phyloP scores from a whole-genome alignment of 2,113 vertebrate genomes.

The Asarcornis scutulata region DNA sequence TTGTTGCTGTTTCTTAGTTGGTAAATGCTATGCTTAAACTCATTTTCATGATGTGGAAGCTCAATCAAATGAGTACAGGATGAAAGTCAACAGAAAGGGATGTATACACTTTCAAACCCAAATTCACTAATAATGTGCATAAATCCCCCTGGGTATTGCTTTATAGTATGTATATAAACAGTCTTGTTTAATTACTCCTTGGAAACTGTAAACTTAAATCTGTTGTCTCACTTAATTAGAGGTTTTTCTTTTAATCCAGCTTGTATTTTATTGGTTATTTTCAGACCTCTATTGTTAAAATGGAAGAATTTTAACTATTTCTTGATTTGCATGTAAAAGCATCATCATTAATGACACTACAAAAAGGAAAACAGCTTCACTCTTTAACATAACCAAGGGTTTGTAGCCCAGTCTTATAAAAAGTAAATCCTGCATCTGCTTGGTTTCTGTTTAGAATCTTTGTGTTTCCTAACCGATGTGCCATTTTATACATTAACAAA shows the following conservation, averaged over 20 bases:
- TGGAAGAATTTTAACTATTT: slow-evolving; percentile 24
- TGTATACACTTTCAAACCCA: neutral
- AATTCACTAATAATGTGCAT: neutral
- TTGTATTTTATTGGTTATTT: slow-evolving; percentile 8
- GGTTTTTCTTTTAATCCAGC: neutral
- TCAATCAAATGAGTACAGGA: neutral
- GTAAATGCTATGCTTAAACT: neutral
- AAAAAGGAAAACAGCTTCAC: neutral
- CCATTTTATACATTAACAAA: neutral
- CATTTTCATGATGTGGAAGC: neutral
- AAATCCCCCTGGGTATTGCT: neutral
- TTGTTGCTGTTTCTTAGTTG: neutral
- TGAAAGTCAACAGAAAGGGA: neutral
- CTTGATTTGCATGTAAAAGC: slow-evolving; percentile 14
- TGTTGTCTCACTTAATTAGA: slow-evolving; percentile 2
- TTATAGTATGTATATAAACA: neutral
- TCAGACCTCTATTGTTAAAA: neutral
- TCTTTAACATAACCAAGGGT: neutral
- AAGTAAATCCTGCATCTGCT: neutral
- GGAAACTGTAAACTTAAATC: neutral
- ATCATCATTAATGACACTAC: neutral
- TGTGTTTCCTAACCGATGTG: neutral
- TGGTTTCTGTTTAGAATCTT: neutral
- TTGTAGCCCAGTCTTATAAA: neutral
- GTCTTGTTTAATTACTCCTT: slow-evolving; percentile 13